These are phyloP conservation scores for Dromococcyx pavoninus DNA, from an alignment of 2,797 vertebrate species.

Conservation along the genomic window DNA sequence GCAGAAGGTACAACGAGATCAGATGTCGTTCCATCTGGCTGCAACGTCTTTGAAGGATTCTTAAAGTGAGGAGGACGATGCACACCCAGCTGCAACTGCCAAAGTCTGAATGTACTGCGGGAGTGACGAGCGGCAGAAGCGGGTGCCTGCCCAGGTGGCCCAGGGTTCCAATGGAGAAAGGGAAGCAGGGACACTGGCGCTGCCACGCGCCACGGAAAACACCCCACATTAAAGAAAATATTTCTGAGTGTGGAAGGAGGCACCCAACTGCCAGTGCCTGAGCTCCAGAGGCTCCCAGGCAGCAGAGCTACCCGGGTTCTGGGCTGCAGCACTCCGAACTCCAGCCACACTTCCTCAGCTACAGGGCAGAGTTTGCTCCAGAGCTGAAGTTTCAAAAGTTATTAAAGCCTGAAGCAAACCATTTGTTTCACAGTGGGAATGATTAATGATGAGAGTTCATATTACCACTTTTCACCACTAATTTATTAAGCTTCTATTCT, in stretches of 20 bases:
- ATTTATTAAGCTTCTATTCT: slow-evolving; percentile 6
- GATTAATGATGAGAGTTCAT: background rate
- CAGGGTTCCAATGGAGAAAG: background rate
- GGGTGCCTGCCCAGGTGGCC: background rate
- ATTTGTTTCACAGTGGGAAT: slow-evolving; percentile 18
- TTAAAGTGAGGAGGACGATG: background rate
- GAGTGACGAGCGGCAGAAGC: background rate
- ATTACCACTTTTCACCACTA: background rate
- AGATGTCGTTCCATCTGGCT: background rate
- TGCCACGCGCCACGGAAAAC: background rate
- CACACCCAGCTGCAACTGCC: background rate
- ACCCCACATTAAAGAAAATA: background rate
- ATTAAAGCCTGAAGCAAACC: background rate
- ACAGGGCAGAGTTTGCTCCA: background rate
- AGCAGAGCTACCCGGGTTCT: background rate
- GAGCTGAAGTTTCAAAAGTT: background rate
- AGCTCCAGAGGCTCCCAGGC: background rate
- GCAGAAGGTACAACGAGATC: background rate
- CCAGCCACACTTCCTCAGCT: background rate
- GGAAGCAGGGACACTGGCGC: background rate
- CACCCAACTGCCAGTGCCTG: background rate
- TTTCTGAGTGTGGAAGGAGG: background rate
- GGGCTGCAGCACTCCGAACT: background rate
- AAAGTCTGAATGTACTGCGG: background rate
- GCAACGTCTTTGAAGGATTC: background rate